Base-by-base conservation (phyloP, 2,888 invertebrate species). In the Caenorhabditis sp. region DNA sequence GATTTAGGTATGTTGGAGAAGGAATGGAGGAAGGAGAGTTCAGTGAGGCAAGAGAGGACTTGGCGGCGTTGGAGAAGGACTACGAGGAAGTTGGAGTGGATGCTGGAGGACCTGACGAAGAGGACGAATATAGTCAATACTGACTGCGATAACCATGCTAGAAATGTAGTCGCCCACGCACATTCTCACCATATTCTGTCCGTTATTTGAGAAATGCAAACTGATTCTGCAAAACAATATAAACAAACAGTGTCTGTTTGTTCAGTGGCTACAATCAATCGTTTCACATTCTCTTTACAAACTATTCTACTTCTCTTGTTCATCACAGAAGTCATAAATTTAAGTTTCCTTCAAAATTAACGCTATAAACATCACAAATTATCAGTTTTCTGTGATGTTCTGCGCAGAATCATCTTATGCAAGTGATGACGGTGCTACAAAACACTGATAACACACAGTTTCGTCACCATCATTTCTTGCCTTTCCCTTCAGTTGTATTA, bases 1-100 rank as follows among this genome's bases (percentile, higher is more conserved):
- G 61, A 41, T 73, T 59, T 15, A 82, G 93, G 94, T 95, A 92
- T 89, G 89, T 88, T 27, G 89, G 88, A 13, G 88, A 88, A 56
- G 88, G 88, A 41, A 88, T 88, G 88, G 88, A 88, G 46, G 88
- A 88, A 70, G 88, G 88, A 56, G 88, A 88, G 59, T 88, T 88
- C 66, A 80, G 80, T n/a, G 88, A 88, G 46, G 88, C 88, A 22
- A 76, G 88, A 43, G 88, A 88, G 45, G 84, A 85, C 46, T 66
- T 84, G 45, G 85, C 85, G 2, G 85, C 84, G 17, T 72, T 85
- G 37, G 84, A 85, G 48, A 85, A 85, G 56, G 85, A 84, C 61
- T 85, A 85, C 50, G 84, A 85, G 41, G 84, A 85, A 62, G 80
- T 81, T 24, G 81, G 79, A 58, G 46, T 81, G 26, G 81, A 81